Percentiles rank a stretch among this genome's conserved stretches.
phyloP scores from a whole-genome alignment of 2,113 vertebrate species.

The Cyprinodon brontotheroides region DNA sequence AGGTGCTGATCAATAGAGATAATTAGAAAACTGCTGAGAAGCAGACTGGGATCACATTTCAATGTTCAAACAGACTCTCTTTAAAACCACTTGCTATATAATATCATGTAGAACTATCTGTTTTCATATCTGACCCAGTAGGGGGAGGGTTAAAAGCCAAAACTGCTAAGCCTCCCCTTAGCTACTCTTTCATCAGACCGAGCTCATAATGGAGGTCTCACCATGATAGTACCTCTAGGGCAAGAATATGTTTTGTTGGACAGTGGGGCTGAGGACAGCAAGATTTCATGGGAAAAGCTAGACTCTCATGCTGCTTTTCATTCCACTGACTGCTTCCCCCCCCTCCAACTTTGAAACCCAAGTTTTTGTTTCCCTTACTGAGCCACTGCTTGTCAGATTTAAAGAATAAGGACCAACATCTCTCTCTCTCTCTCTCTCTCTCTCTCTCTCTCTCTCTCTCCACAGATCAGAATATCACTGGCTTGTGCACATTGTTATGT shows the following conservation, averaged over 20 bases:
- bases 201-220: constrained; percentile 67
- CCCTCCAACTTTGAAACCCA: constrained; percentile 1
- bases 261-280: constrained; percentile 35
- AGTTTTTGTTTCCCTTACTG: background rate
- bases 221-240: constrained; percentile 40
- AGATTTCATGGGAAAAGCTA: constrained; percentile 71
- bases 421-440: background rate
- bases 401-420: background rate
- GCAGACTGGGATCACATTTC: background rate
- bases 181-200: constrained; percentile 69
- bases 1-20: background rate
- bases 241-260: constrained; percentile 38
- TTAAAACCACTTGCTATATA: constrained; percentile 20
- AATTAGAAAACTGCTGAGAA: background rate
- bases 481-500: constrained; percentile 59
- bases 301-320: constrained; percentile 43
- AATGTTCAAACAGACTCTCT: constrained; percentile 20
- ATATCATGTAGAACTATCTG: constrained; percentile 44
- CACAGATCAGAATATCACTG: constrained; percentile 27
- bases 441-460: background rate
- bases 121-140: constrained; percentile 53
- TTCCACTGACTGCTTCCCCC: constrained; percentile 19
- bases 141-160: constrained; percentile 41
- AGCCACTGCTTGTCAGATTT: constrained; percentile 1
- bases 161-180: constrained; percentile 51